These are phyloP conservation scores for Albula glossodonta DNA, from an alignment of 2,113 vertebrate genomes.

Conservation along the genomic window DNA sequence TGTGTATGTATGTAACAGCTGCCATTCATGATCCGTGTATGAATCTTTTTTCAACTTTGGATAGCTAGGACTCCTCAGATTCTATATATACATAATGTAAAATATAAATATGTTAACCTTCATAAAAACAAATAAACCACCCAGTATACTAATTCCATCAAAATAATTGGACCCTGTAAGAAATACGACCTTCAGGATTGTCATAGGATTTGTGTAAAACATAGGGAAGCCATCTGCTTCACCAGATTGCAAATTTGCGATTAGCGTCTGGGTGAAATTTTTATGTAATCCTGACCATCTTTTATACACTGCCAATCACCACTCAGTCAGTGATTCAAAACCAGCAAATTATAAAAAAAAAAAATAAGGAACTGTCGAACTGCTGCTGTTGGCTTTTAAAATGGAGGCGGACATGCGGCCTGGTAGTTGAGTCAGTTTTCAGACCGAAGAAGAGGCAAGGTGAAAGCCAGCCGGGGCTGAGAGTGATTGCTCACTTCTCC, in stretches of 20 bases:
- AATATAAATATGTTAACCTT: no score
- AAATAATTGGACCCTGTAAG: no score
- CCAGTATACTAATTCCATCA: no score
- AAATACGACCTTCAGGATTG: no score
- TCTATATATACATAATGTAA: no score
- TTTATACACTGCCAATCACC: not conserved
- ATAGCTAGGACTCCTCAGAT: no score
- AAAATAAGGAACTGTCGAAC: not conserved
- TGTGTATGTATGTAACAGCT: no score
- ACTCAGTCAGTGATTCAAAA: not conserved
- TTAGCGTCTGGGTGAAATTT: not conserved
- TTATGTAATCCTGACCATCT: not conserved
- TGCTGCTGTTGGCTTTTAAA: not conserved
- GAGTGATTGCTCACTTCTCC: conserved; percentile 46
- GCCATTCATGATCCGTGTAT: no score
- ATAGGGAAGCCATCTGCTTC: not conserved
- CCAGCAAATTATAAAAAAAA: not conserved
- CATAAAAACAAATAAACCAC: no score
- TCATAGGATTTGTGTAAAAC: not conserved
- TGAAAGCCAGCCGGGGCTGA: conserved; percentile 35
- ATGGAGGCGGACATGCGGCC: not conserved
- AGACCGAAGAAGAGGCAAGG: conserved; percentile 23
- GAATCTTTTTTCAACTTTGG: no score
- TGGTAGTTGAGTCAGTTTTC: conserved; percentile 20
- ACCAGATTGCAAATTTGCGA: not conserved